Conservation (phyloP, 2,113 vertebrate genomes). For the Sinocyclocheilus anophthalmus region DNA sequence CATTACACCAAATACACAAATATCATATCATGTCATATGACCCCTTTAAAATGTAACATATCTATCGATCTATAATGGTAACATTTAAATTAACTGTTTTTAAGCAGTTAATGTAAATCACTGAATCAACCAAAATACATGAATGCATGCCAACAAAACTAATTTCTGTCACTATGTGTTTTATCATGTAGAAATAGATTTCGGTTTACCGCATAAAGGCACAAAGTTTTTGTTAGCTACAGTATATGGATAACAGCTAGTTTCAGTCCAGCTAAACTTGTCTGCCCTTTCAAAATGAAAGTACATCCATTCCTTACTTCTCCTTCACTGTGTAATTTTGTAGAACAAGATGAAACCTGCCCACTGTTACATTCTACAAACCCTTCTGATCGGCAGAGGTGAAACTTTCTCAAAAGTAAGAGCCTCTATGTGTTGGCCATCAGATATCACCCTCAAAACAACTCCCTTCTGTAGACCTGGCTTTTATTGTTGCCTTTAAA, state of each 20-base stretch:
- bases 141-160: not conserved
- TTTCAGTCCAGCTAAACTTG: constrained; percentile 26
- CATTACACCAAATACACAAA: too few species aligned
- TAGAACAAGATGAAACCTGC: constrained; percentile 13
- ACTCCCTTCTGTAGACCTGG: not conserved
- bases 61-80: not conserved
- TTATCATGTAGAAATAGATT: not conserved
- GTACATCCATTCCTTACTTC: constrained; percentile 8
- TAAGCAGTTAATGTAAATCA: not conserved
- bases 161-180: not conserved
- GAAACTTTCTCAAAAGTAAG: not conserved
- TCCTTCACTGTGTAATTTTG: not conserved
- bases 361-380: not conserved
- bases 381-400: not conserved
- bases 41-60: too few species aligned
- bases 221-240: not conserved
- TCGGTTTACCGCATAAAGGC: not conserved
- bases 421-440: not conserved
- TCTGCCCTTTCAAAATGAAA: constrained; percentile 11
- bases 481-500: constrained; percentile 27
- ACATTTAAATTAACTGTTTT: not conserved
- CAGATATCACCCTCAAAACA: constrained; percentile 2
- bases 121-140: not conserved
- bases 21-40: too few species aligned
- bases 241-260: not conserved